These are phyloP conservation scores for Pitangus sulphuratus DNA, from an alignment of 2,797 vertebrate genomes.

Conservation along the genomic window DNA sequence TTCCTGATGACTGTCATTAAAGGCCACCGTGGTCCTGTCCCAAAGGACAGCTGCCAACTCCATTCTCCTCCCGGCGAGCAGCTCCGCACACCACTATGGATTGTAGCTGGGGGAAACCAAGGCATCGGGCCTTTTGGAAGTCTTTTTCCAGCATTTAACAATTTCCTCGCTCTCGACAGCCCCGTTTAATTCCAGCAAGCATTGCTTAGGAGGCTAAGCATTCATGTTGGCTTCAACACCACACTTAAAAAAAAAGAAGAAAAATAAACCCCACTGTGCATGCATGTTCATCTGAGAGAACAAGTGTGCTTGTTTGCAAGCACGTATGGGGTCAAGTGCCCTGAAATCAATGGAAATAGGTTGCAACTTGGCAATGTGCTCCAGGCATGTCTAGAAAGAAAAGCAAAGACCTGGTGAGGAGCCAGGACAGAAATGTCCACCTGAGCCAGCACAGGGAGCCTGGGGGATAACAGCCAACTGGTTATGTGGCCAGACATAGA, in stretches of 20 bases:
- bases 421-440: background rate
- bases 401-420: background rate
- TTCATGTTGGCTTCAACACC: background rate
- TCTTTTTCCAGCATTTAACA: background rate
- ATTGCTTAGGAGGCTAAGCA: background rate
- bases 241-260: background rate
- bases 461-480: background rate
- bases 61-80: background rate
- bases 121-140: background rate
- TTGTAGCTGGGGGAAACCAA: accelerated
- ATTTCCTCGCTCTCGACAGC: background rate
- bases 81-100: accelerated
- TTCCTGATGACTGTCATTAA: background rate
- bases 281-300: background rate
- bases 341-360: background rate
- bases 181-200: background rate
- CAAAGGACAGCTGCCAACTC: background rate
- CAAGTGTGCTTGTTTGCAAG: background rate
- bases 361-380: background rate
- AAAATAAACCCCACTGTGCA: background rate
- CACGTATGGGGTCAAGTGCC: accelerated
- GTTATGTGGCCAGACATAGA: accelerated
- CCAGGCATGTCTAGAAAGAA: background rate
- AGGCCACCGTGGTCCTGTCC: background rate
- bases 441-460: background rate